Evolutionary conservation across 2,888 invertebrate genomes (phyloP), one percentile per base, ranked within the genome.

Genomic region (Melipona beecheii): DNA sequence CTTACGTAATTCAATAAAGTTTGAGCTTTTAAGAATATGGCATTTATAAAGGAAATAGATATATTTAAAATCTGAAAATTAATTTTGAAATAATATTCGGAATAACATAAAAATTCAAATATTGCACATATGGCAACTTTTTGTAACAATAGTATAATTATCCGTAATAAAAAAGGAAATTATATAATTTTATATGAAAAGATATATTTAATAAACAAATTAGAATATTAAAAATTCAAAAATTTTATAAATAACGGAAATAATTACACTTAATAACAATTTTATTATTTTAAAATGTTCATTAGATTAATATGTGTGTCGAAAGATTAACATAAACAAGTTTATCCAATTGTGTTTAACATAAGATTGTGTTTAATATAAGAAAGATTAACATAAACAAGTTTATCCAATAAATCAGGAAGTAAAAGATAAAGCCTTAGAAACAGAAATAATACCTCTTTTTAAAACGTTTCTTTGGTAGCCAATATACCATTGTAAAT

Each of bases 391-490:
- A 27, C 27, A 62, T 52, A 62, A 0, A 21, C n/a, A 62, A 36
- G 15, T 24, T 21, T 54, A n/a, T 56, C n/a, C 21, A 4, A 69
- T 58, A 72, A 24, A 65, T 58, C 36, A 27, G 54, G 11, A 17
- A 76, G 62, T 27, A 36, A 54, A 49, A 49, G 24, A 54, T 70
- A 36, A 66, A 56, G 6, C 4, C 62, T 68, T 72, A 62, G 21
- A 72, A 54, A 71, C 65, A 49, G 13, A 71, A 71, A 78, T 73
- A 66, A 64, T 93, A 93, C 93, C 93, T 93, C 90, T 92, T 93
- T 65, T 92, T 79, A 75, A 92, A 89, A 81, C 92, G 92, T 84
- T 91, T 93, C 87, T 91, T 93, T 86, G 89, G 90, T 80, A 92
- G 78, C 90, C 93, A 92, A 89, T 90, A 92, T 87, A 92, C 90